Evolutionary conservation across 2,888 invertebrate genomes (phyloP).

Genomic region (Oasisia sp.): DNA sequence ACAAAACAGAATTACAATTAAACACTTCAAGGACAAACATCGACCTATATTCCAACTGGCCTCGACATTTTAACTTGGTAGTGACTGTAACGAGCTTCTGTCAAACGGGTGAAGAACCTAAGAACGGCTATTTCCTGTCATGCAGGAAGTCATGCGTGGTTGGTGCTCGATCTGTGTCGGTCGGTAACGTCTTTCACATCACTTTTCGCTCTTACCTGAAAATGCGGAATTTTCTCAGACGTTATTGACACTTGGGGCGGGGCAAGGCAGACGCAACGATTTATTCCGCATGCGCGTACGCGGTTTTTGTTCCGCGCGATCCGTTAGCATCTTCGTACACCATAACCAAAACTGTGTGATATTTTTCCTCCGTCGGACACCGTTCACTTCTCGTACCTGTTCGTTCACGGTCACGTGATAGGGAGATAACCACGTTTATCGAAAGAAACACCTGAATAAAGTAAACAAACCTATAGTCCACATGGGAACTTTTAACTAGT

Average conservation of each 20-base stretch:
- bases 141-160: neutral
- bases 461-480: conserved; percentile 6
- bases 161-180: neutral
- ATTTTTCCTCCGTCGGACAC: neutral
- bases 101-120: neutral
- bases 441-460: conserved; percentile 3
- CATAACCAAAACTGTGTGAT: neutral
- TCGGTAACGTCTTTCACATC: neutral
- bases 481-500: neutral
- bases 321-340: neutral
- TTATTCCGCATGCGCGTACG: conserved; percentile 3
- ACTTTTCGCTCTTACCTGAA: neutral
- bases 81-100: neutral
- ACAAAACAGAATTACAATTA: neutral
- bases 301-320: conserved; percentile 17
- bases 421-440: neutral
- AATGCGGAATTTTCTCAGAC: neutral
- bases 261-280: neutral
- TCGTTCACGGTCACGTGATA: neutral
- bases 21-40: no score
- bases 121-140: neutral
- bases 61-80: neutral
- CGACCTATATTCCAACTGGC: no score
- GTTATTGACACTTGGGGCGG: neutral
- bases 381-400: neutral